These are phyloP conservation scores for Melanophora roralis DNA, from an alignment of 2,888 invertebrate species.

Conservation along the genomic window DNA sequence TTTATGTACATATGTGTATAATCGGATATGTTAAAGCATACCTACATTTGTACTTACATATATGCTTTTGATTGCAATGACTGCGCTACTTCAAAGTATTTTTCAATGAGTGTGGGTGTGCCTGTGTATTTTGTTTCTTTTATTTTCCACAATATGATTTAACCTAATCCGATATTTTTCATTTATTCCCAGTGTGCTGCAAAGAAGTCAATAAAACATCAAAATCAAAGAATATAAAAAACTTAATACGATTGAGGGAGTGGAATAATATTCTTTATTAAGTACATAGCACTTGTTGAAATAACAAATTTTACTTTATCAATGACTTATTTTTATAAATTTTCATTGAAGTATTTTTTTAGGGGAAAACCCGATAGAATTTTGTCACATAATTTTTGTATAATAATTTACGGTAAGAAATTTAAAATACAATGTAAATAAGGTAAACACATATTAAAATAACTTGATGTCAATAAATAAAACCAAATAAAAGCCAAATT, in stretches of 20 bases:
- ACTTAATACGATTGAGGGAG: conserved; percentile 25
- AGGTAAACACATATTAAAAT: too few relatives aligned
- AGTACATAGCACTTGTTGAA: conserved; percentile 47
- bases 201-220: conserved; percentile 1
- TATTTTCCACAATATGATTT: conserved; percentile 47
- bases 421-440: too few relatives aligned
- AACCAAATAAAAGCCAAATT: too few relatives aligned
- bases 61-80: conserved; percentile 3
- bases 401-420: too few relatives aligned
- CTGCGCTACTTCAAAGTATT: conserved; percentile 18
- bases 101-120: background rate
- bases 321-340: too few relatives aligned
- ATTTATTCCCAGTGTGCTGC: background rate
- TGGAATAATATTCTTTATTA: conserved; percentile 11
- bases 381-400: too few relatives aligned
- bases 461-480: too few relatives aligned
- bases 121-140: background rate
- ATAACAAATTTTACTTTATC: too few relatives aligned
- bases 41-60: background rate
- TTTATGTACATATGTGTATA: too few relatives aligned
- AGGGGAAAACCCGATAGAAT: too few relatives aligned
- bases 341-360: too few relatives aligned
- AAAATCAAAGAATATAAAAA: conserved; percentile 15
- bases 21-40: too few relatives aligned
- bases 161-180: conserved; percentile 56